A percentile compares a stretch with the other conserved stretches of the same genome.
Evolutionary conservation across 2,797 vertebrate species (phyloP).

Genomic region (Helarctos malayanus): DNA sequence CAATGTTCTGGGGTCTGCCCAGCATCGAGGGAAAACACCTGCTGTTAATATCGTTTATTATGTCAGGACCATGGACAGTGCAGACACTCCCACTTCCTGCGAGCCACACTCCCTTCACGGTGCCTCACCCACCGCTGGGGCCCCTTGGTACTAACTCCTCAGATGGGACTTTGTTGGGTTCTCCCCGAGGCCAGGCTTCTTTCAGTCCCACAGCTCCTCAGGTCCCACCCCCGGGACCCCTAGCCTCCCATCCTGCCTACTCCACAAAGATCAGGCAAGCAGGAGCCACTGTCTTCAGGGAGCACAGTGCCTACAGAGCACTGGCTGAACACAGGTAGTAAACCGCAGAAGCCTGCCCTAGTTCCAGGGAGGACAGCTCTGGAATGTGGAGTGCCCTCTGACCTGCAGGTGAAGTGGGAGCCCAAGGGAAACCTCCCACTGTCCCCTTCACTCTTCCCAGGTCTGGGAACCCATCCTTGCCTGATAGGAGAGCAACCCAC

Average conservation of each 20-base stretch:
- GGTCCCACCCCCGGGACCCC: fast-evolving
- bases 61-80: fast-evolving
- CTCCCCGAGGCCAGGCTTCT: background rate
- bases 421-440: background rate
- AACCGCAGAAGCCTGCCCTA: fast-evolving
- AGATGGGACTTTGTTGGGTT: background rate
- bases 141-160: background rate
- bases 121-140: fast-evolving
- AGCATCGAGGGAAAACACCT: fast-evolving
- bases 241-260: background rate
- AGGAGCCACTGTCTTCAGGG: fast-evolving
- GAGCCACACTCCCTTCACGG: fast-evolving
- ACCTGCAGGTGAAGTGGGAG: background rate
- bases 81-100: fast-evolving
- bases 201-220: background rate
- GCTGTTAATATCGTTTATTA: fast-evolving
- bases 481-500: background rate
- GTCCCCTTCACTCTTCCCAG: no score
- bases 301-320: fast-evolving
- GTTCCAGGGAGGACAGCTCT: fast-evolving
- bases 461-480: fast-evolving
- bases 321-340: fast-evolving
- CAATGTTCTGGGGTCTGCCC: no score
- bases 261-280: fast-evolving
- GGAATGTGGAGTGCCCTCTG: background rate